A percentile compares a stretch with the other conserved stretches of the same genome.
phyloP scores from a whole-genome alignment of 2,113 vertebrate species.

The Rhizomys pruinosus region DNA sequence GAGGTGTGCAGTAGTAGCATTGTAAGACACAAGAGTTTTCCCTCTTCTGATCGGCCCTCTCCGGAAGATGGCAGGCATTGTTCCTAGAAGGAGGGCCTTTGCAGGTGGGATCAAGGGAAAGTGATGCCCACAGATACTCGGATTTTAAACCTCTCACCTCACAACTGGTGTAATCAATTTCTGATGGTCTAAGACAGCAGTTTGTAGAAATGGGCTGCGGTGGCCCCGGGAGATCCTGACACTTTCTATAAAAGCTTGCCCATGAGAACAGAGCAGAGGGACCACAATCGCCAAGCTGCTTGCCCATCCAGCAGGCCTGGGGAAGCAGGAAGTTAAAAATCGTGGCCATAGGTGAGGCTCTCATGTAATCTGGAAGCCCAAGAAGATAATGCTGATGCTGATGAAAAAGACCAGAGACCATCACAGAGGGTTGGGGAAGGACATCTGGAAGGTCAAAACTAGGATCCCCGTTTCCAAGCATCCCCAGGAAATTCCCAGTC shows the following conservation, averaged over 20 bases:
- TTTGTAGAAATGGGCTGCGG: rapidly evolving
- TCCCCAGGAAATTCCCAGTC: not conserved
- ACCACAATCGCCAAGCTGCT: not conserved
- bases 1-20: rapidly evolving
- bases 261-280: not conserved
- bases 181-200: not conserved
- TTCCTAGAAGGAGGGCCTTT: too few relatives aligned
- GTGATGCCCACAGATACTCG: rapidly evolving
- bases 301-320: not conserved
- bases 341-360: rapidly evolving
- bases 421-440: not conserved
- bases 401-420: not conserved
- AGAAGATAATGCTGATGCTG: not conserved
- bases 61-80: not conserved
- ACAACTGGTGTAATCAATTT: rapidly evolving
- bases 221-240: not conserved
- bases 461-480: not conserved
- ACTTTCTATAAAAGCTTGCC: not conserved
- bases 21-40: too few relatives aligned
- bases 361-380: rapidly evolving
- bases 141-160: not conserved
- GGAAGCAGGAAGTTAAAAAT: not conserved
- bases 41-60: not conserved
- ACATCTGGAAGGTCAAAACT: too few relatives aligned
- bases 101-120: not conserved